Evolutionary conservation across 2,888 invertebrate genomes (phyloP), one percentile per base, ranked within the genome.

Genomic region (Venustoraphidia nigricollis): DNA sequence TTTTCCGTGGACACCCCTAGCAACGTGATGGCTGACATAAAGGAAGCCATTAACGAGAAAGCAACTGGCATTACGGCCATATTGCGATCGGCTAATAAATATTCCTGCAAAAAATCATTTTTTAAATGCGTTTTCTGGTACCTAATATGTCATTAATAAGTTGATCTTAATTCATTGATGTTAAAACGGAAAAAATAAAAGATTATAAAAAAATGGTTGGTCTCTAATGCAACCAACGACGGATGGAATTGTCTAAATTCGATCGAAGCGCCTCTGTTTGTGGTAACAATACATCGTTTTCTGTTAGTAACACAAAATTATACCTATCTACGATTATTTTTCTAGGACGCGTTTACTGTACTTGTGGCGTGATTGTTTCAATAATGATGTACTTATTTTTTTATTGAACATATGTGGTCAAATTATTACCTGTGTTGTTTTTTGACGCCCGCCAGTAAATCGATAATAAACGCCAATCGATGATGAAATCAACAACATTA

Each of bases 11-110:
- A 86, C 2, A 91, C 86, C 11, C 93, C 93, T n/a, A 94, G 70
- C 39, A 93, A 64, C 0, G 90, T 88, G 47, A 93, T 79, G 36
- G 92, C 89, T 1, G 92, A 92, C 83, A 93, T 88, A 63, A 92
- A 92, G 39, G 90, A 89, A n/a, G 91, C 90, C 84, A 92, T 89
- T 50, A 93, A 66, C 2, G 91, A 91, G 53, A 92, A 85, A 5
- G 90, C 84, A 1, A 93, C 88, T 0, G 92, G 89, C 8, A 71
- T 62, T 56, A 86, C 72, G 8, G 83, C 76, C 83, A 92, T 85
- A 53, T 82, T 84, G 50, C 79, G 76, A 60, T 89, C 81, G 0
- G 89, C 93, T 48, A 88, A 64, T 50, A 93, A 74, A 61, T 87
- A 93, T 66, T 91, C 91, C 80, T 86, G 66, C 47, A 67, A 67